phyloP scores from a whole-genome alignment of 2,888 invertebrate genomes.

The Drosophila koepferae region DNA sequence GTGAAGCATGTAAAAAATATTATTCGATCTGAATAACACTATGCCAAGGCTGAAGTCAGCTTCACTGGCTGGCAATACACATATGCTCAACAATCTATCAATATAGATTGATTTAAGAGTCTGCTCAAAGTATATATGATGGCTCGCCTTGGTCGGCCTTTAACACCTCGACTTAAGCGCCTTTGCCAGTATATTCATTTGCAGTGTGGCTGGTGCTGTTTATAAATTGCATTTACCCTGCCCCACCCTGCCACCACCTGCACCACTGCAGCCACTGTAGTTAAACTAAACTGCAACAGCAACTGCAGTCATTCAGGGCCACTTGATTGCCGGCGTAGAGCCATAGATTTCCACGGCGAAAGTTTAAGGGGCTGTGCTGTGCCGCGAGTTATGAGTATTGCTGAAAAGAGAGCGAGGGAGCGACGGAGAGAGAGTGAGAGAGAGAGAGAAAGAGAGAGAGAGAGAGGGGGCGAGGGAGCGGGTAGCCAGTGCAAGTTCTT shows the following conservation, averaged over 20 bases:
- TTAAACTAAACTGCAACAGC: slow-evolving; percentile 65
- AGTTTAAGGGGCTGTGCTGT: slow-evolving; percentile 43
- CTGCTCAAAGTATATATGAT: slow-evolving; percentile 8
- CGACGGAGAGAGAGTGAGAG: too few species aligned
- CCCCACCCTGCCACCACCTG: not conserved
- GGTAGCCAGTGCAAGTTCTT: slow-evolving; percentile 48
- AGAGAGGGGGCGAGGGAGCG: too few species aligned
- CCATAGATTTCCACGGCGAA: slow-evolving; percentile 48
- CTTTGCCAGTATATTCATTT: slow-evolving; percentile 50
- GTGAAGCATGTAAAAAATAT: not conserved
- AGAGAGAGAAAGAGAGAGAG: too few species aligned
- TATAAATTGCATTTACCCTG: slow-evolving; percentile 60
- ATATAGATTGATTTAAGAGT: not conserved
- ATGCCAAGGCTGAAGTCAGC: too few species aligned
- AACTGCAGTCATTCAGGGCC: slow-evolving; percentile 77
- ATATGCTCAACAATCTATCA: not conserved
- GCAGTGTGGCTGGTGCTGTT: slow-evolving; percentile 31
- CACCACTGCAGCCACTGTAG: slow-evolving; percentile 27
- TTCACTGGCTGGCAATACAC: too few species aligned
- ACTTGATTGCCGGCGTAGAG: slow-evolving; percentile 60
- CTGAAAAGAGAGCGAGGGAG: slow-evolving; percentile 14
- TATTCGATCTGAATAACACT: not conserved
- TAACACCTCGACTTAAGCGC: slow-evolving; percentile 13
- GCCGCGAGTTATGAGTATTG: slow-evolving; percentile 26
- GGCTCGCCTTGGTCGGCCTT: not conserved